A percentile compares a stretch with the other conserved stretches of the same genome.
Evolutionary conservation across 2,113 vertebrate species (phyloP).

Genomic region (Clarias batrachus): DNA sequence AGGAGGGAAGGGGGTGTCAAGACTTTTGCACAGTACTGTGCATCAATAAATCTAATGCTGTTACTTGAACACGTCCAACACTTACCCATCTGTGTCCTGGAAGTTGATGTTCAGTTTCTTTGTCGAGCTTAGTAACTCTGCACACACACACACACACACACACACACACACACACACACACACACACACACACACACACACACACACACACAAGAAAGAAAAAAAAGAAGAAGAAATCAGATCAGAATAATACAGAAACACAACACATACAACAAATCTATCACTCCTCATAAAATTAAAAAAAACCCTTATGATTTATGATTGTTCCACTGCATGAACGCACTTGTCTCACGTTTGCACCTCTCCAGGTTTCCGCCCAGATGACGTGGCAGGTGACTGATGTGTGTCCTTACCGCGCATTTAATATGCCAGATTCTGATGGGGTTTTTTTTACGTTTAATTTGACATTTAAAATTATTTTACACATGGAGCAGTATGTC

Average conservation of each 20-base stretch:
- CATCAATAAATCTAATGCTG: neutral
- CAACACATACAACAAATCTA: constrained; percentile 31
- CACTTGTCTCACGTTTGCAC: constrained; percentile 30
- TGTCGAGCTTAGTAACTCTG: constrained; percentile 76
- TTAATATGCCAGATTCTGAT: neutral
- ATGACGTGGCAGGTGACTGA: neutral
- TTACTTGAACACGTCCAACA: constrained; percentile 1
- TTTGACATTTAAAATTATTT: neutral
- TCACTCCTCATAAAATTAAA: constrained; percentile 18
- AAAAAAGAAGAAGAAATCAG: constrained; percentile 5
- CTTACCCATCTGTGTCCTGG: constrained; percentile 77
- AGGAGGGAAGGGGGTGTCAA: too few species aligned
- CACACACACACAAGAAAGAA: constrained; percentile 51
- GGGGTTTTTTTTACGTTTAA: neutral
- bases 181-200: constrained; percentile 32
- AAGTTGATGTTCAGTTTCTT: constrained; percentile 78
- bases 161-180: neutral
- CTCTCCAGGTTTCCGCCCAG: constrained; percentile 12
- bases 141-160: constrained; percentile 42
- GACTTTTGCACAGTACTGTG: too few species aligned
- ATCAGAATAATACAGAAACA: neutral
- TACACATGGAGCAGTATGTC: too few species aligned
- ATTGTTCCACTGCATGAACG: constrained; percentile 32
- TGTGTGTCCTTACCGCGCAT: neutral
- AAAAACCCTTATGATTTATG: constrained; percentile 11